Evolutionary conservation across 2,888 invertebrate species (phyloP), one percentile per base, ranked within the genome.

Genomic region (Thelaira solivaga): DNA sequence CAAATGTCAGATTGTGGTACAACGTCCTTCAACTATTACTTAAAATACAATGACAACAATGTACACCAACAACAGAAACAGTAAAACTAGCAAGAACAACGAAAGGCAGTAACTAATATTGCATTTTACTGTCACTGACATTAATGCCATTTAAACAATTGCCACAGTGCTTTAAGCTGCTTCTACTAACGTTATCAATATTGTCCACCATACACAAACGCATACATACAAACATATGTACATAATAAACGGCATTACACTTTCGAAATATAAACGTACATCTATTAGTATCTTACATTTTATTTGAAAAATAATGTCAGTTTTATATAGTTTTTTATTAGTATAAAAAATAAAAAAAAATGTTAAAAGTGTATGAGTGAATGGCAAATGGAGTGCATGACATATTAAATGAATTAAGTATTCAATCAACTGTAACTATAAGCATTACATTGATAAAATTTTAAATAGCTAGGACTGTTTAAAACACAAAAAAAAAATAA

Each of bases 101-200:
- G n/a, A n/a, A n/a, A n/a, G n/a, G n/a, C 49, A 59, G 22, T 36
- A 13, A 11, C 31, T 43, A 34, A 59, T 18, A 67, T 61, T 31
- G 36, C 61, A 62, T 47, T 62, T 68, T 68, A 62, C 74, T 55
- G 53, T 39, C 68, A 68, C 22, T 67, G 74, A 75, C 68, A 75
- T 55, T 68, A 62, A 75, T 67, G 53, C 61, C 67, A 41, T 75
- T 75, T 62, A 75, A 68, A 75, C 74, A 55, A 75, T 75, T 75
- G 59, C 22, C 61, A 75, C 55, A 75, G 67, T 67, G 53, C 53
- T 74, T 61, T 67, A 53, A 74, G 61, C 74, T 62, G 55, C 41
- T 75, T 68, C 55, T 62, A 47, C 55, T 53, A 62, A 68, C 68
- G 61, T 75, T 75, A 75, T 75, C 61, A 75, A 68, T 67, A 53